Percentiles rank a stretch among this genome's conserved stretches.
These are phyloP conservation scores for Semnopithecus entellus DNA, from an alignment of 2,113 vertebrate species.

Conservation along the genomic window DNA sequence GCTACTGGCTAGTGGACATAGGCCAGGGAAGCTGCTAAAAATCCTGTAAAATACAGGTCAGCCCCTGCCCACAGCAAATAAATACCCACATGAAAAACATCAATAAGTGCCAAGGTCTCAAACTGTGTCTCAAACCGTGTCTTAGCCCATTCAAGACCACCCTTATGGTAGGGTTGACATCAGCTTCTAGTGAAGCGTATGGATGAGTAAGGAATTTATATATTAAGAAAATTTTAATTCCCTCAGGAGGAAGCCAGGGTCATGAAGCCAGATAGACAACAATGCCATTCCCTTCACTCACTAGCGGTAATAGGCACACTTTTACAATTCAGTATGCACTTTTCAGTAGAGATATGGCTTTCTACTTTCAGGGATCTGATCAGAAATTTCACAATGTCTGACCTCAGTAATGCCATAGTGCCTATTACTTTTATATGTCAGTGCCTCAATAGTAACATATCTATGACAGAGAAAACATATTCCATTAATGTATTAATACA, in stretches of 20 bases:
- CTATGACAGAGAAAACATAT: neutral
- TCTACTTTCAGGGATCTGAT: neutral
- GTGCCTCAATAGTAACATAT: neutral
- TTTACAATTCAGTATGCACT: neutral
- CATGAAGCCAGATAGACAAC: neutral
- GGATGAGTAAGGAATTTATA: neutral
- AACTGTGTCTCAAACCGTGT: neutral
- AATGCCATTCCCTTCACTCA: neutral
- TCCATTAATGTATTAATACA: neutral
- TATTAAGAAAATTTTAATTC: neutral
- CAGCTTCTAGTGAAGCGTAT: neutral
- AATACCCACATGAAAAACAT: neutral
- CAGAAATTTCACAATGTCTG: neutral
- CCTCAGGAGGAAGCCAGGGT: rapidly evolving
- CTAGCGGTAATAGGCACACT: neutral
- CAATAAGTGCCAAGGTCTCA: neutral
- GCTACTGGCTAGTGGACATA: neutral
- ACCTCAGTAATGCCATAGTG: neutral
- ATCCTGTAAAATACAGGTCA: neutral
- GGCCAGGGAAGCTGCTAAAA: neutral
- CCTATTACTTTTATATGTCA: too few species aligned
- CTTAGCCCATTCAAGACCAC: neutral
- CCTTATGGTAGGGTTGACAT: neutral
- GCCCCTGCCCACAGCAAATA: rapidly evolving
- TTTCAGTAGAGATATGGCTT: neutral